Percentiles rank a stretch among this genome's conserved stretches.
phyloP scores from a whole-genome alignment of 2,797 vertebrate genomes.

The Aulostomus chinensis region DNA sequence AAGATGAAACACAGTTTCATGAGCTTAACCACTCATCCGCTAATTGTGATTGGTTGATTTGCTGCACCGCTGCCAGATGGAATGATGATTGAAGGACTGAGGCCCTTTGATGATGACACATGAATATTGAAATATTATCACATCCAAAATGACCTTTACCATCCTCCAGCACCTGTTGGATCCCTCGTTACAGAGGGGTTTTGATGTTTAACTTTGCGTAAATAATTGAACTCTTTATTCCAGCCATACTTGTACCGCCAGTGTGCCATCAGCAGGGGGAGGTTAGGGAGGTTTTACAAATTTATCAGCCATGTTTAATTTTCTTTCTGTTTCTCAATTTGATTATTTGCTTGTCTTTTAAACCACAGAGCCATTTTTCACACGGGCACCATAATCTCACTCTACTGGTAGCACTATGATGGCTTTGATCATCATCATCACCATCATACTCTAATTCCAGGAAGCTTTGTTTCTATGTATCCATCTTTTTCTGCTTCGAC shows the following conservation, averaged over 20 bases:
- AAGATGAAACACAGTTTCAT: slow-evolving; percentile 41
- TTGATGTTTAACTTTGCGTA: slow-evolving; percentile 45
- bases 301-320: too few species aligned
- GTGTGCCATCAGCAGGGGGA: not conserved
- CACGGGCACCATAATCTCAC: too few species aligned
- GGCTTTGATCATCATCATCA: too few species aligned
- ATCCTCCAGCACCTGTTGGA: slow-evolving; percentile 31
- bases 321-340: too few species aligned
- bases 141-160: slow-evolving; percentile 43
- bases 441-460: too few species aligned
- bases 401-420: too few species aligned
- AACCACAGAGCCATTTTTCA: too few species aligned
- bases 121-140: slow-evolving; percentile 45
- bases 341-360: too few species aligned
- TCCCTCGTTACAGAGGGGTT: slow-evolving; percentile 38
- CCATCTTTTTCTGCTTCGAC: too few species aligned
- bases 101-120: slow-evolving; percentile 45
- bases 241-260: slow-evolving; percentile 4
- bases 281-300: too few species aligned
- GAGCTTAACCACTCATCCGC: slow-evolving; percentile 21
- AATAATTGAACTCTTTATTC: slow-evolving; percentile 46
- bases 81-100: slow-evolving; percentile 29
- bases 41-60: slow-evolving; percentile 62
- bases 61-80: slow-evolving; percentile 31
- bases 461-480: too few species aligned